Evolutionary conservation across 2,888 invertebrate species (phyloP).

Genomic region (Anoplius nigerrimus): DNA sequence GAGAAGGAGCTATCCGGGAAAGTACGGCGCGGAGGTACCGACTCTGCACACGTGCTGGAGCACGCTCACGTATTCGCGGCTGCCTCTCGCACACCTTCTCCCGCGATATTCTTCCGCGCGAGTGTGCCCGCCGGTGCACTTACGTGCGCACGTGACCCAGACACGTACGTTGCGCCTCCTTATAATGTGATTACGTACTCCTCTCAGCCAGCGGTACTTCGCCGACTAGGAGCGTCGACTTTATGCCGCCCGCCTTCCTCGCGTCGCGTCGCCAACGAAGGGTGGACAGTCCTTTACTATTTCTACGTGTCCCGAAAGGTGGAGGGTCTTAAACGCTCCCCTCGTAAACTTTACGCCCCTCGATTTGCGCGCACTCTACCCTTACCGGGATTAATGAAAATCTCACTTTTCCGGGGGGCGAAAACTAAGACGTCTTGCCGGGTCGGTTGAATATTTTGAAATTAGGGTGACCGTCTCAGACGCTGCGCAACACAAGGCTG

Average conservation of each 20-base stretch:
- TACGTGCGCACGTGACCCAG: conserved; percentile 48
- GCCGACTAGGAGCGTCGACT: conserved; percentile 5
- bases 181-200: conserved; percentile 16
- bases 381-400: too few relatives aligned
- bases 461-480: conserved; percentile 27
- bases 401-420: too few relatives aligned
- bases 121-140: conserved; percentile 27
- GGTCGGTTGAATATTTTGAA: too few relatives aligned
- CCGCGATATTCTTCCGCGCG: conserved; percentile 13
- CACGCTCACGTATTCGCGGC: conserved; percentile 4
- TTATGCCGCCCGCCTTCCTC: too few relatives aligned
- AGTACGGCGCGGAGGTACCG: conserved; percentile 13
- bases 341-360: too few relatives aligned
- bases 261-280: too few relatives aligned
- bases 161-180: conserved; percentile 24
- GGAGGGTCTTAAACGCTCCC: too few relatives aligned
- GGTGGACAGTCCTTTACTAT: too few relatives aligned
- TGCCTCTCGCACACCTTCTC: neutral
- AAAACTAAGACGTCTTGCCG: too few relatives aligned
- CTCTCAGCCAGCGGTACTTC: conserved; percentile 12
- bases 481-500: too few relatives aligned
- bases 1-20: conserved; percentile 1
- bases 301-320: too few relatives aligned
- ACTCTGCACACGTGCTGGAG: conserved; percentile 11
- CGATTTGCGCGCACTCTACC: too few relatives aligned